Evolutionary conservation across 1,140 invertebrate species (phyloP).

Genomic region (Gryllus bimaculatus): DNA sequence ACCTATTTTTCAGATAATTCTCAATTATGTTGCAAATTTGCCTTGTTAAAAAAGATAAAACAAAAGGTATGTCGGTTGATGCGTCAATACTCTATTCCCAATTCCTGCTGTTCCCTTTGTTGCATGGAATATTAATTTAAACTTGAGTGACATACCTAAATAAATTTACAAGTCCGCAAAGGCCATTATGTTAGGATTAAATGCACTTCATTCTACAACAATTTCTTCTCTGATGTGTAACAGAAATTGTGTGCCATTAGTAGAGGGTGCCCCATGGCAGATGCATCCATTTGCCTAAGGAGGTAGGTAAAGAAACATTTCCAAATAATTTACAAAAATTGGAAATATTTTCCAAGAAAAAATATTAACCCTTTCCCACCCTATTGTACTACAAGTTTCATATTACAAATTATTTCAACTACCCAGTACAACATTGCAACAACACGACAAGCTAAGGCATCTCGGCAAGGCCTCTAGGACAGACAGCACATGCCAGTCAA

Average conservation of each 20-base stretch:
- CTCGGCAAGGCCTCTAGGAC: background rate
- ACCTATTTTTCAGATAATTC: no score
- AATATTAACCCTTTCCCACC: background rate
- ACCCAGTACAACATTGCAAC: background rate
- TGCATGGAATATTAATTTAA: no score
- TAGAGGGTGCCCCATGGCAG: background rate
- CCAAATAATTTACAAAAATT: background rate
- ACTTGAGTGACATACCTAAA: no score
- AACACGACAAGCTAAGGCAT: constrained; percentile 3
- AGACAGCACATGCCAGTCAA: background rate
- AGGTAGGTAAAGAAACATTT: background rate
- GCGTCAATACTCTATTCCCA: no score
- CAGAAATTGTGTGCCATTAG: background rate
- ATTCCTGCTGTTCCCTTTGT: no score
- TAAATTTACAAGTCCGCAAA: no score
- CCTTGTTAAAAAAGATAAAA: no score
- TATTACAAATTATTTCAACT: background rate
- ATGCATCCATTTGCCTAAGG: background rate
- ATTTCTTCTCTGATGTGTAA: background rate
- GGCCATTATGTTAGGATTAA: no score
- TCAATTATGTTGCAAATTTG: no score
- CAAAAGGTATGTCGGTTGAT: no score
- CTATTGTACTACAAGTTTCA: background rate
- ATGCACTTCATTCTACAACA: no score
- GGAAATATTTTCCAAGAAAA: background rate